phyloP scores from a whole-genome alignment of 1,140 invertebrate genomes.

The Dreissena rostriformis region DNA sequence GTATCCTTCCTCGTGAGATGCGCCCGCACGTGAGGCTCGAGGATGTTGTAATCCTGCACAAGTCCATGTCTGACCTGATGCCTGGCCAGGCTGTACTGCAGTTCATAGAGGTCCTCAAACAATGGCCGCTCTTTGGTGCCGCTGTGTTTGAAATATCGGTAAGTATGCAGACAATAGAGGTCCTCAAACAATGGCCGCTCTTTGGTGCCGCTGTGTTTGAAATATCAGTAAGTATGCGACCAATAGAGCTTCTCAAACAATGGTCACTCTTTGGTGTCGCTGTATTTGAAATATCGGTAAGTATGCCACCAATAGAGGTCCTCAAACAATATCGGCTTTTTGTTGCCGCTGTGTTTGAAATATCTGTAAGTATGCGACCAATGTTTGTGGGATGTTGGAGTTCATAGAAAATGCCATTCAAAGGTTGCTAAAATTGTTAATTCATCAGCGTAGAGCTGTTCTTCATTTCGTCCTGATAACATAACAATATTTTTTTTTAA shows the following conservation, averaged over 20 bases:
- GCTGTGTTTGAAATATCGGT: conserved; percentile 97
- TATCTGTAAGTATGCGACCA: too few relatives aligned
- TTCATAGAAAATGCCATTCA: too few relatives aligned
- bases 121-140: conserved; percentile 95
- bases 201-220: conserved; percentile 97
- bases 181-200: conserved; percentile 96
- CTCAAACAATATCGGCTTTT: conserved; percentile 96
- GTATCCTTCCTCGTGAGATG: conserved; percentile 78
- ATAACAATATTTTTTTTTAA: too few relatives aligned
- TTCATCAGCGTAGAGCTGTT: too few relatives aligned
- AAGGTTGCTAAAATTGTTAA: too few relatives aligned
- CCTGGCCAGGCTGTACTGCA: conserved; percentile 93
- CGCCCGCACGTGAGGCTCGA: conserved; percentile 70
- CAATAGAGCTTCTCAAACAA: conserved; percentile 94
- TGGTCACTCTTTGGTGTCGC: conserved; percentile 90
- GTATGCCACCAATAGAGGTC: conserved; percentile 84
- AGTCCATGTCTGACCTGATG: conserved; percentile 92
- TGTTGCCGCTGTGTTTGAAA: conserved; percentile 61
- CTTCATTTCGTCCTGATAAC: too few relatives aligned
- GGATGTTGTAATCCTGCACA: conserved; percentile 91
- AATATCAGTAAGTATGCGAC: conserved; percentile 87
- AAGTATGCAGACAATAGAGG: conserved; percentile 92
- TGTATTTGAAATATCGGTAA: too few relatives aligned
- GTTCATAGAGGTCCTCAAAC: conserved; percentile 96
- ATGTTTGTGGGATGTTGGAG: too few relatives aligned